phyloP scores from a whole-genome alignment of 2,797 vertebrate genomes.

The Mus caroli region DNA sequence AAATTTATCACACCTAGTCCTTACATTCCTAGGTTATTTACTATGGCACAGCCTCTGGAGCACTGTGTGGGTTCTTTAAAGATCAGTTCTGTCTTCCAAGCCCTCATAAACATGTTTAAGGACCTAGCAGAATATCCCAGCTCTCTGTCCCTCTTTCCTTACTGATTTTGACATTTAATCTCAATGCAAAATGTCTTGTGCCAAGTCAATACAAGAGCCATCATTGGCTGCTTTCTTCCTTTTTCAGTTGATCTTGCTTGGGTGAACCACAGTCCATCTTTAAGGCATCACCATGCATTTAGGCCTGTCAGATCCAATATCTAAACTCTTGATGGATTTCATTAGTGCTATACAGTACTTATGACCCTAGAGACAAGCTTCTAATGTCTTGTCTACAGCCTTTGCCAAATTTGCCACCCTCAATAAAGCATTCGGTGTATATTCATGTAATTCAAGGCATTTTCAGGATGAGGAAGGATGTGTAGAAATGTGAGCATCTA shows the following conservation, averaged over 20 bases:
- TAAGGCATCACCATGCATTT: neutral
- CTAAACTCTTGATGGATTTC: neutral
- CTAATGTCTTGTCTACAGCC: neutral
- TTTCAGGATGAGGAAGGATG: neutral
- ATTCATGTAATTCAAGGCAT: neutral
- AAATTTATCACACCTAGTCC: conserved; percentile 43
- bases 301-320: conserved; percentile 32
- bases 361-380: neutral
- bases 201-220: neutral
- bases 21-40: conserved; percentile 2
- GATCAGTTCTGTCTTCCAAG: neutral
- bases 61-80: conserved; percentile 19
- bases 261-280: neutral
- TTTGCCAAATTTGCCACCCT: neutral
- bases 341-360: neutral
- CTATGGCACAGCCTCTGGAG: neutral
- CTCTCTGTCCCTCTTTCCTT: neutral
- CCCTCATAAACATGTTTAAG: neutral
- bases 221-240: neutral
- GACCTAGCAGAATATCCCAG: neutral
- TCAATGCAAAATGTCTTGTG: neutral
- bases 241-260: neutral
- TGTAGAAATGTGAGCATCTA: neutral
- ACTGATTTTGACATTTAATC: neutral
- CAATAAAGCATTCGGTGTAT: neutral